Evolutionary conservation across 2,888 invertebrate genomes (phyloP), one percentile per base, ranked within the genome.

Genomic region (Unio delphinus): DNA sequence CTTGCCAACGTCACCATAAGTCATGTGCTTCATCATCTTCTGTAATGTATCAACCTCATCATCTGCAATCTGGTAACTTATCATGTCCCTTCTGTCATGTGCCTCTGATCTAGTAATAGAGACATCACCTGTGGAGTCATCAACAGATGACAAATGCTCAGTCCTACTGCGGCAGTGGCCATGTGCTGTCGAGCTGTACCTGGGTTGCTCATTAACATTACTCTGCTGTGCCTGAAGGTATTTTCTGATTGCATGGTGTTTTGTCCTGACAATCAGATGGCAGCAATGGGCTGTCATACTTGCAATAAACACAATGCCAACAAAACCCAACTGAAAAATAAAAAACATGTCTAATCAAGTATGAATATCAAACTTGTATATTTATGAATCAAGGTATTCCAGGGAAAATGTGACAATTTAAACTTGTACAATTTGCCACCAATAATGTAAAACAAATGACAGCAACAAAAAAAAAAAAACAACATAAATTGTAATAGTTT

Each of bases 1-100:
- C 57, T 80, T 78, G 6, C 86, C 89, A n/a, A 89, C 73, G 72
- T 89, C 88, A n/a, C 88, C 88, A 67, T 88, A 88, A 11, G 82
- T 81, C 73, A 85, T 70, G 65, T 75, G 80, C 28, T 73, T 77
- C 26, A 74, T 68, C 70, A 86, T 75, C 23, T 80, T 75, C 54
- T 80, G 76, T 61, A 82, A 67, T 15, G 78, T 56, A 56, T 70
- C 67, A 15, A 56, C 28, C 23, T 70, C 45, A 23, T 66, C 69
- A n/a, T 75, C 73, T 30, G 74, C 70, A 45, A 78, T 73, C 28
- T 60, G 63, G 20, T 70, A 59, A n/a, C 56, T 58, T 8, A 60
- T 58, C 23, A n/a, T 68, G 8, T 65, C 62, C 6, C 61, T 58
- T 26, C 58, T 58, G 30, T 69, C 67, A n/a, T 61, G 62, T 54